Evolutionary conservation across 2,797 vertebrate genomes (phyloP), one percentile per base, ranked within the genome.

Genomic region (Cuculus canorus): DNA sequence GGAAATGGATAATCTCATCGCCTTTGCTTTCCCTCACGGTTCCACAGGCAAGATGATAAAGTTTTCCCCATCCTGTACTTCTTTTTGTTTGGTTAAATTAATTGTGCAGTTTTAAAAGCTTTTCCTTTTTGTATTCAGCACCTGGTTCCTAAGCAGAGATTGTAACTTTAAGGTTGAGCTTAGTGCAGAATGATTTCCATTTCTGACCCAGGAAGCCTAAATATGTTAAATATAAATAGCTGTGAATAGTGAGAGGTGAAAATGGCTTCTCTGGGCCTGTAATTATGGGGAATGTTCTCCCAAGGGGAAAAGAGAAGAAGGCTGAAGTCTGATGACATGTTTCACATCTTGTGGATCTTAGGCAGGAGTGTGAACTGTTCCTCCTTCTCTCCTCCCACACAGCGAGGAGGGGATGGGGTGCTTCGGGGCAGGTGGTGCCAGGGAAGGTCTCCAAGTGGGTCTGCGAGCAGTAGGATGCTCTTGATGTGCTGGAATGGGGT

Each of bases 1-100:
- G 97, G 92, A 98, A 88, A 98, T 96, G 98, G 98, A 98, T 98
- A 92, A 96, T 86, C 92, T 43, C 12, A 3, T 65, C 30, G 61
- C 90, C 64, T 89, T 91, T 37, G 82, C 76, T n/a, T 70, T 45
- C 1, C 27, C 85, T 56, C 59, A 71, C 13, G 25, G 3, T 79
- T 96, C 69, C 41, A 11, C 0, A 0, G 53, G n/a, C 56, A 66
- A 63, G 41, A 9, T 0, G 1, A 27, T 17, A 12, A 83, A 79
- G 60, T 86, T 93, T 69, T 39, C 37, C 70, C 39, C 16, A 6
- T 5, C 3, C 57, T 69, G 69, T 33, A 35, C 65, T 73, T 56
- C 43, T 63, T 69, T 50, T 75, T 76, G 59, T 35, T 85, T 75
- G 21, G 54, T 65, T 54, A 45, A 88, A 81, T 90, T 57, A 69